A percentile compares a stretch with the other conserved stretches of the same genome.
These are phyloP conservation scores for Adelosebastes latens DNA, from an alignment of 2,797 vertebrate genomes.

Conservation along the genomic window DNA sequence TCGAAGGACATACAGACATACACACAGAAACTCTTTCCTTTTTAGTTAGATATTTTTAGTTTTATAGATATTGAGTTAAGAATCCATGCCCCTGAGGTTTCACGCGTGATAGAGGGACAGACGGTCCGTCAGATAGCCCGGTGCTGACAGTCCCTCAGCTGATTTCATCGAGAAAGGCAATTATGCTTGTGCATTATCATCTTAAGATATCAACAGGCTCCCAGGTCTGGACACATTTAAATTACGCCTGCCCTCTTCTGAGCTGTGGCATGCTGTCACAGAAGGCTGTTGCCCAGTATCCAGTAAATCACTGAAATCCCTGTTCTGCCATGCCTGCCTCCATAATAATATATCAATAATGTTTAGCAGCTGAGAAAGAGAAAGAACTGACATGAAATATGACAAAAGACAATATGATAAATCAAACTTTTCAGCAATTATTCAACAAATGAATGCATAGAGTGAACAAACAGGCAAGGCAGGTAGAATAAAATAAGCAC, in stretches of 20 bases:
- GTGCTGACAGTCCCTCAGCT: not conserved
- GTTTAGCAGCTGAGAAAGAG: not conserved
- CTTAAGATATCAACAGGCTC: not conserved
- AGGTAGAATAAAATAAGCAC: constrained; percentile 1
- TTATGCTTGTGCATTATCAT: constrained; percentile 24
- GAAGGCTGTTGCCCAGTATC: not conserved
- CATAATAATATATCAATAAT: not conserved
- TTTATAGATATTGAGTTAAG: not conserved
- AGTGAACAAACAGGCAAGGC: not conserved
- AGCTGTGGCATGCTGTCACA: constrained; percentile 10
- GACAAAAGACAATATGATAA: not conserved
- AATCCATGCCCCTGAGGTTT: not conserved
- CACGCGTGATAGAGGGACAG: not conserved
- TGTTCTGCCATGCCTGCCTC: not conserved
- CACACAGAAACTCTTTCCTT: not conserved
- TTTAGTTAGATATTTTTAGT: not conserved
- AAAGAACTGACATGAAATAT: not conserved
- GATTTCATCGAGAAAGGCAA: constrained; percentile 35
- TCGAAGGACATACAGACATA: not conserved
- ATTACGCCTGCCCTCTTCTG: not conserved
- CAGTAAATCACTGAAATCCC: not conserved
- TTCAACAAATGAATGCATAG: not conserved
- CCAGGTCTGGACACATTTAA: constrained; percentile 1
- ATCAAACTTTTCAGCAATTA: not conserved
- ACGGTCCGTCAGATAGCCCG: not conserved